These are phyloP conservation scores for Stomatorhinus walkeri DNA, from an alignment of 2,797 vertebrate genomes.

Conservation along the genomic window DNA sequence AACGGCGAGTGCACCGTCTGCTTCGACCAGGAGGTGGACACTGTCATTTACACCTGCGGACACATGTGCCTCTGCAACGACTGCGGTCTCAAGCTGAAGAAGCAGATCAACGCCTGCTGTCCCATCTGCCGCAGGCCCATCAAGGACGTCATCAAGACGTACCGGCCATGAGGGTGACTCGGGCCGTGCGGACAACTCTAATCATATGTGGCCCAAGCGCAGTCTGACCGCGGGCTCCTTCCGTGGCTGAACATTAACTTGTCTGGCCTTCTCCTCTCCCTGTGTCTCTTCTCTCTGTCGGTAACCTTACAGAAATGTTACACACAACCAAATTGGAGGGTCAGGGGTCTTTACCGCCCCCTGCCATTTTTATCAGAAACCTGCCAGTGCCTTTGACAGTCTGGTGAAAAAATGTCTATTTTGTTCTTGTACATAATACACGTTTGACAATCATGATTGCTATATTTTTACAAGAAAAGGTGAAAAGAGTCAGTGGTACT, in stretches of 20 bases:
- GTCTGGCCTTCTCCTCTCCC: constrained; percentile 19
- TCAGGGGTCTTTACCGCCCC: constrained; percentile 35
- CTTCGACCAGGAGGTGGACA: constrained; percentile 96
- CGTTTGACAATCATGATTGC: constrained; percentile 48
- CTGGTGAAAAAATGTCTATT: constrained; percentile 32
- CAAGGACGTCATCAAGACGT: constrained; percentile 97
- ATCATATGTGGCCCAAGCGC: background rate
- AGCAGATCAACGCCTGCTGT: constrained; percentile 88
- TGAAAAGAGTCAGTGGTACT: constrained; percentile 19
- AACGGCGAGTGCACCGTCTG: constrained; percentile 90
- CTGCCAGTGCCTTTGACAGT: constrained; percentile 45
- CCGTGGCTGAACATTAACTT: constrained; percentile 15
- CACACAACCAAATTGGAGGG: background rate
- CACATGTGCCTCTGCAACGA: constrained; percentile 97
- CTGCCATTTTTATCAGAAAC: constrained; percentile 40
- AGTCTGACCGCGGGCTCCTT: constrained; percentile 2
- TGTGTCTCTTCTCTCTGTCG: constrained; percentile 23
- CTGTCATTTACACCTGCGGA: constrained; percentile 96
- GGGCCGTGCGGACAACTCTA: background rate
- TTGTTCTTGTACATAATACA: constrained; percentile 41
- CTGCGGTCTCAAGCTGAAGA: constrained; percentile 90
- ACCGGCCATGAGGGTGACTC: constrained; percentile 72
- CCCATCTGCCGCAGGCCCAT: constrained; percentile 94
- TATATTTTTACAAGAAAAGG: constrained; percentile 48
- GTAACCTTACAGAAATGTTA: background rate